These are phyloP conservation scores for Dastarcus helophoroides DNA, from an alignment of 2,888 invertebrate genomes.

Conservation along the genomic window DNA sequence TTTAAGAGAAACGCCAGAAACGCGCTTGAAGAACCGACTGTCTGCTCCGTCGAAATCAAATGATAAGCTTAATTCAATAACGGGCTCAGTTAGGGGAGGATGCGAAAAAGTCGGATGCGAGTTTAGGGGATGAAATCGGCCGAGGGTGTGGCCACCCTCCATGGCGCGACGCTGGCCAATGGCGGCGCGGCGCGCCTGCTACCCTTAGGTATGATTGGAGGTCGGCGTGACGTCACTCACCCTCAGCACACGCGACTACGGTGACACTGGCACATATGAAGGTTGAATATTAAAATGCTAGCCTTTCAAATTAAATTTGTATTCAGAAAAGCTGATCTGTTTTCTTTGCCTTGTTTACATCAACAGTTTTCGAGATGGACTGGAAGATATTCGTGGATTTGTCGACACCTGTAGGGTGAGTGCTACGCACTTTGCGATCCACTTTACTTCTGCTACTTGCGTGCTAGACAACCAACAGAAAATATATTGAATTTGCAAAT, in stretches of 20 bases:
- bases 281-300: slow-evolving; percentile 33
- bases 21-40: slow-evolving; percentile 35
- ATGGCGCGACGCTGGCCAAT: slow-evolving; percentile 23
- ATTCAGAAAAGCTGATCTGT: slow-evolving; percentile 34
- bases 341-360: slow-evolving; percentile 33
- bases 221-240: slow-evolving; percentile 28
- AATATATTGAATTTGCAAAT: too few species aligned
- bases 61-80: slow-evolving; percentile 76
- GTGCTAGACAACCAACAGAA: too few species aligned
- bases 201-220: slow-evolving; percentile 18
- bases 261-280: slow-evolving; percentile 24
- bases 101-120: slow-evolving; percentile 22
- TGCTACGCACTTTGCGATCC: too few species aligned
- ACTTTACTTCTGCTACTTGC: too few species aligned
- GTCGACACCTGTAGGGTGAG: slow-evolving; percentile 20
- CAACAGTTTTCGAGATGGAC: slow-evolving; percentile 29
- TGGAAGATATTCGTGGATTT: slow-evolving; percentile 20
- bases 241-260: slow-evolving; percentile 23
- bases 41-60: slow-evolving; percentile 46
- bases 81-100: slow-evolving; percentile 36
- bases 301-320: slow-evolving; percentile 34
- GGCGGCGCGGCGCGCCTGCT: slow-evolving; percentile 21
- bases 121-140: slow-evolving; percentile 23
- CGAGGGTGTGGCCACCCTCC: slow-evolving; percentile 27
- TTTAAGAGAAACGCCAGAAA: slow-evolving; percentile 29